These are phyloP conservation scores for Coelinius sp. DNA, from an alignment of 2,888 invertebrate species.

Conservation along the genomic window DNA sequence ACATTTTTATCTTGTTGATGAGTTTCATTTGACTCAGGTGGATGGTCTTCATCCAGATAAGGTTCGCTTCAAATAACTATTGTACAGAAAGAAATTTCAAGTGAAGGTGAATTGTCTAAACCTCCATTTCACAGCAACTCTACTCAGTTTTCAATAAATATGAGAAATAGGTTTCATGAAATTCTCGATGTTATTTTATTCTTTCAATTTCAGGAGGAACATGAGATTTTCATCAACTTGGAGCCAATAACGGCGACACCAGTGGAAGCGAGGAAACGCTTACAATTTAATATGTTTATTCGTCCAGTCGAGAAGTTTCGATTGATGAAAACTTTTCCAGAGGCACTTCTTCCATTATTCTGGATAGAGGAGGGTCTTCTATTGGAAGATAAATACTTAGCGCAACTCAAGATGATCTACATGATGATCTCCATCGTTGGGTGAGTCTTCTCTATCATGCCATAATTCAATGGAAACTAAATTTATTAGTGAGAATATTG, in stretches of 20 bases:
- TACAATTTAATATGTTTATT: constrained; percentile 82
- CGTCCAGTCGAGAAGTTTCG: constrained; percentile 78
- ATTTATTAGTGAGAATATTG: no score
- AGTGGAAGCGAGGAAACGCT: constrained; percentile 79
- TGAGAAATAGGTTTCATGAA: no score
- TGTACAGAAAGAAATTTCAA: background rate
- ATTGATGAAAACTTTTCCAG: constrained; percentile 77
- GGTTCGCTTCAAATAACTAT: constrained; percentile 48
- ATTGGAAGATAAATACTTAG: constrained; percentile 56
- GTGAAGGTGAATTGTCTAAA: no score
- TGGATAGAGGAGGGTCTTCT: constrained; percentile 84
- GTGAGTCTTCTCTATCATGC: no score
- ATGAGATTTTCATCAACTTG: constrained; percentile 83
- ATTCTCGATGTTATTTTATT: background rate
- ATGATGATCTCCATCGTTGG: constrained; percentile 44
- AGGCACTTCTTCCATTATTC: constrained; percentile 79
- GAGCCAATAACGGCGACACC: constrained; percentile 86
- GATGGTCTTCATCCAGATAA: constrained; percentile 59
- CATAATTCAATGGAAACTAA: no score
- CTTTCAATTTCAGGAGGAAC: constrained; percentile 73
- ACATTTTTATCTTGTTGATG: constrained; percentile 80
- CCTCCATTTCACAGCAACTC: no score
- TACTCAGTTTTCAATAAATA: no score
- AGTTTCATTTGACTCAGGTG: constrained; percentile 62
- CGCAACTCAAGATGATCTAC: constrained; percentile 57